Evolutionary conservation across 2,888 invertebrate genomes (phyloP), one percentile per base, ranked within the genome.

Genomic region (Ganaspis brasiliensis): DNA sequence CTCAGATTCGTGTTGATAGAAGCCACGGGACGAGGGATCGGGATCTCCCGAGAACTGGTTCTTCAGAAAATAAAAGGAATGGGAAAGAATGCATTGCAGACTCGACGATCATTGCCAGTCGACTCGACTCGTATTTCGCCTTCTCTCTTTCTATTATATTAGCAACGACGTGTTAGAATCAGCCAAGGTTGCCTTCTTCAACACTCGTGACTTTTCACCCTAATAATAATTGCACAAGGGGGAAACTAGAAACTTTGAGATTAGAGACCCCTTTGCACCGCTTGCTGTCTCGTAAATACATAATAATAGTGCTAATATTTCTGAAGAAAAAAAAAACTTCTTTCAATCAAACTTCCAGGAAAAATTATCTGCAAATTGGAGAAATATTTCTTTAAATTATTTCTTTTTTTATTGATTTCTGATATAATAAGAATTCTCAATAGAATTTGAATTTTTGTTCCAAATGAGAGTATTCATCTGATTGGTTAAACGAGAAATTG

Each of bases 111-210:
- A 45, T 45, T 45, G 14, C 45, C 45, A 45, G 45, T 45, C 56
- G 57, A 26, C 57, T 57, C 31, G 57, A 57, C 57, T 63, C 61
- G 37, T 37, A 63, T 63, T 40, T 56, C 79, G 76, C 77, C 79
- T 61, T 78, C 78, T 77, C 76, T 76, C 77, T 74, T 63, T 72
- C 19, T 55, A 55, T 45, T 45, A 45, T 45, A 45, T 45, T 55
- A 19, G 55, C 55, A 55, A 55, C 21, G 16, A 55, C 21, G 16
- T 55, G 21, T 55, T 55, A 21, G 55, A 55, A 55, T 55, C 19
- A 55, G 55, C 55, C 19, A 55, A 55, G 55, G 80, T 79, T 77
- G 67, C 75, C 57, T 55, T 74, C 75, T 21, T 56, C 73, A 45
- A 56, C 72, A 49, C 74, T 73, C 73, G n/a, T 45, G 12, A 19